Base-by-base conservation (phyloP, 2,113 vertebrate genomes). In the Heteronetta atricapilla region DNA sequence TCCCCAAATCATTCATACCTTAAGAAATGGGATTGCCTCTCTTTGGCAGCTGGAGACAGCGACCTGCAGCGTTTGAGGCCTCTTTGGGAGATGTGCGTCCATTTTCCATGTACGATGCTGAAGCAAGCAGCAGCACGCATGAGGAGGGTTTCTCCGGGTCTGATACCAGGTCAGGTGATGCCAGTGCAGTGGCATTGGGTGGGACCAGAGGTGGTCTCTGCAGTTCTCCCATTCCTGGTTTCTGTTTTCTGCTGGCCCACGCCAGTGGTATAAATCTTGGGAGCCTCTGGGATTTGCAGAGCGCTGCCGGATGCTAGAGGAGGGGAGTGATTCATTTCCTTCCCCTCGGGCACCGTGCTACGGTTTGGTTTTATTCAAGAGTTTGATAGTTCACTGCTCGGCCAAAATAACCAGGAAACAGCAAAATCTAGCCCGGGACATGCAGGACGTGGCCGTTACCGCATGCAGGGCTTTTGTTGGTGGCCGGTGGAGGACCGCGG, bases 291-390 rank as follows among this genome's bases (percentile, higher is more conserved):
- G 38, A 33, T 75, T 85, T 60, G 31, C 70, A 28, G 56, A 75
- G 44, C 48, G 48, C 73, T 62, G 48, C 64, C 73, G 60, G 53
- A 48, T 23, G 6, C 28, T 56, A 44, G 44, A 52, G 70, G 75
- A 69, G 86, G 69, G 74, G 46, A 33, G 48, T 89, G 80, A 73
- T 91, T 84, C 59, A 62, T 87, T 87, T 90, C 38, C 29, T 80
- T 88, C 44, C 55, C 33, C 52, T 94, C 44, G 85, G 89, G 74
- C 59, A 55, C 63, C 70, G 29, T 2, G 67, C 55, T 86, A 17
- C 31, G 70, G 23, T 76, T 92, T 82, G 75, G 68, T 88, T 90
- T 91, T 81, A 48, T 89, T 82, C 42, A 44, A 86, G 74, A 67
- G 44, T 66, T 77, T 70, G 48, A 68, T 84, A 58, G 64, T 86